Base-by-base conservation (phyloP, 2,113 vertebrate genomes). In the Hippocampus abdominalis region DNA sequence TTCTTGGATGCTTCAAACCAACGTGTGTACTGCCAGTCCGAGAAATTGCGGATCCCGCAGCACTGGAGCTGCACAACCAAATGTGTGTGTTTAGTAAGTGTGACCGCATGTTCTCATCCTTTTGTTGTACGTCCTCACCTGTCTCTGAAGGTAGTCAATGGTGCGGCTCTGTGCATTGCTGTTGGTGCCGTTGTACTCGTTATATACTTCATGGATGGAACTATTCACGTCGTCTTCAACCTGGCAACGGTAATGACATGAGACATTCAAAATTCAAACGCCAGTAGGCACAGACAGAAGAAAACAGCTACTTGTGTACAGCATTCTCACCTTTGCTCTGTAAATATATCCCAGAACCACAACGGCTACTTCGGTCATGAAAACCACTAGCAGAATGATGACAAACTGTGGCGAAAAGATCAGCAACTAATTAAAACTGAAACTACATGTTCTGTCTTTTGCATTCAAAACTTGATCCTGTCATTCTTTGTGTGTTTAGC, bases 261-360 rank as follows among this genome's bases (percentile, higher is more conserved):
- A 44, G 23, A 11, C 10, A 8, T 23, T 54, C 8, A 12, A 8
- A 29, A 36, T 36, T 36, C 32, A 36, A 36, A 6, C 32, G 40
- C n/a, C 16, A n/a, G 12, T 13, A 8, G 18, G 25, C 40, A 15
- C 16, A 13, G 18, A 16, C 16, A 56, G 13, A 49, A 39, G 51
- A 57, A 67, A 66, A 16, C 23, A 73, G 21, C 15, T 4, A 11
- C 27, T 21, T 56, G n/a, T 16, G 11, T 63, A 71, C 49, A 7
- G 39, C 16, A 64, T 72, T 18, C 74, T 90, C 85, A 98, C 97
- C 95, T 97, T 98, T 77, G 95, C 95, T 94, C 96, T 94, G 91
- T 97, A 98, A 89, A 98, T 89, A 44, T 98, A 98, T 78, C 96
- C 97, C 23, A 98, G 94, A 84, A 97, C 94, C 64, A 97, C 96